Evolutionary conservation across 2,797 vertebrate species (phyloP).

Genomic region (Siniperca scherzeri): DNA sequence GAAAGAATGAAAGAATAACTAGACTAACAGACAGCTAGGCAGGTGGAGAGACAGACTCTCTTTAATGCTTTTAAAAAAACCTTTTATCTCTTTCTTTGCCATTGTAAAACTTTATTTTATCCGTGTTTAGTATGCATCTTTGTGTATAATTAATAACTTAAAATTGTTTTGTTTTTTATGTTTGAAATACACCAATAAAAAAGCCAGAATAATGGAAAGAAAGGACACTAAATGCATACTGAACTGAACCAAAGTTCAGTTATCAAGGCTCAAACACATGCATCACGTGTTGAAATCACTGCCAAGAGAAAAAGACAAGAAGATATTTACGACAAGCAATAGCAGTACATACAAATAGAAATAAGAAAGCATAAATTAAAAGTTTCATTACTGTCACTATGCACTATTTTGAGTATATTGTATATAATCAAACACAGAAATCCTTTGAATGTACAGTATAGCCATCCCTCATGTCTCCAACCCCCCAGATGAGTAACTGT

Average conservation of each 20-base stretch:
- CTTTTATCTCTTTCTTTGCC: not conserved
- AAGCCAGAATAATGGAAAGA: not conserved
- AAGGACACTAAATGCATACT: not conserved
- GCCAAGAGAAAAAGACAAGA: not conserved
- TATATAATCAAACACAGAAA: slow-evolving; percentile 40
- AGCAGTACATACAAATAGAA: not conserved
- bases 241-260: not conserved
- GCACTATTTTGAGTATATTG: slow-evolving; percentile 14
- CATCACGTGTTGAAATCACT: not conserved
- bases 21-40: not conserved
- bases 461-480: slow-evolving; percentile 81
- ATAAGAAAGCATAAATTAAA: not conserved
- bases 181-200: not conserved
- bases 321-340: not conserved
- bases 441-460: slow-evolving; percentile 62
- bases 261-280: not conserved
- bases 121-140: not conserved
- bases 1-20: not conserved
- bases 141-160: not conserved
- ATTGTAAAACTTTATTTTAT: slow-evolving; percentile 4
- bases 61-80: not conserved
- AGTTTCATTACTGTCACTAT: slow-evolving; percentile 9
- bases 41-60: not conserved
- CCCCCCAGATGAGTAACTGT: slow-evolving; percentile 91
- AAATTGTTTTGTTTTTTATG: not conserved